Conservation (phyloP, 2,113 vertebrate genomes). For the Phalacrocorax carbo region DNA sequence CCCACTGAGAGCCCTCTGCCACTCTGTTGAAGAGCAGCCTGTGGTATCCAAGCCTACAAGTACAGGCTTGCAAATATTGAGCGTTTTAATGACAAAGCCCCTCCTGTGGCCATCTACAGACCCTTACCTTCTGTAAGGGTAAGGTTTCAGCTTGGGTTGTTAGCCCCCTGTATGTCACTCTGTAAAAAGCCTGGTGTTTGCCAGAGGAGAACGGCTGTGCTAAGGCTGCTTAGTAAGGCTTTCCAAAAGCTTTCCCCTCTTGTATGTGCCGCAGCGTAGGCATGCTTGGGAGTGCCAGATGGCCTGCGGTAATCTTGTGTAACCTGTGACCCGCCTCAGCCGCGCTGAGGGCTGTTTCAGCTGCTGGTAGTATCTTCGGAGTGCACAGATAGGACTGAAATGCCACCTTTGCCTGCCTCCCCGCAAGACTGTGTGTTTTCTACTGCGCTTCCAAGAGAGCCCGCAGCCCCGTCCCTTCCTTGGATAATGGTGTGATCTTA, state of each 20-base stretch:
- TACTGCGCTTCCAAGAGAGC: neutral
- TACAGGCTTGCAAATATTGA: neutral
- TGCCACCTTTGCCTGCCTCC: neutral
- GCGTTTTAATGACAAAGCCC: neutral
- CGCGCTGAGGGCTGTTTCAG: neutral
- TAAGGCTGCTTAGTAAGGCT: neutral
- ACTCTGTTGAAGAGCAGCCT: neutral
- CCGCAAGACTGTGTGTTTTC: neutral
- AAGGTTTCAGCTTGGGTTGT: neutral
- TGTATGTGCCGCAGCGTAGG: fast-evolving
- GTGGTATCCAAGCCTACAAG: neutral
- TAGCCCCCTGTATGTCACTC: neutral
- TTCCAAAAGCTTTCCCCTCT: neutral
- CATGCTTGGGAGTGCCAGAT: neutral
- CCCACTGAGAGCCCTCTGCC: neutral
- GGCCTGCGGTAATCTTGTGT: neutral
- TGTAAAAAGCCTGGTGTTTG: neutral
- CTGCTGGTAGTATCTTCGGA: neutral
- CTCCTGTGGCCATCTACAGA: neutral
- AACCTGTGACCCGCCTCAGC: neutral
- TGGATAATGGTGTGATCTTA: neutral
- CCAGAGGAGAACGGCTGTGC: neutral
- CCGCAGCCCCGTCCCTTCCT: neutral
- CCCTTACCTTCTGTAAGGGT: neutral
- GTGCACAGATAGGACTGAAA: neutral